Percentiles rank a stretch among this genome's conserved stretches.
Conservation (phyloP, 2,888 invertebrate genomes). For the Thecophora atra region DNA sequence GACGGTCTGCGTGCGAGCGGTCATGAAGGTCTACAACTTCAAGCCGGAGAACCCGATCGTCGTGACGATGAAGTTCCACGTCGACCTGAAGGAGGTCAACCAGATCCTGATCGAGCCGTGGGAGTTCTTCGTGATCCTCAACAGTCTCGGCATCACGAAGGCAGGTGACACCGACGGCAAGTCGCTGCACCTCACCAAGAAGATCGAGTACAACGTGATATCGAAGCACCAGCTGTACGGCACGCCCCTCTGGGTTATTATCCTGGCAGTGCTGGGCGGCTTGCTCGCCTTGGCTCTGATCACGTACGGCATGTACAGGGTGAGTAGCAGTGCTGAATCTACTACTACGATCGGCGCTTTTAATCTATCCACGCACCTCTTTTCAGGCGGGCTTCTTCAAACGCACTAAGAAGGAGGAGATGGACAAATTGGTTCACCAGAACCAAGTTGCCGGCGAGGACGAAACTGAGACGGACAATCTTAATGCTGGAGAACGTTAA, state of each 20-base stretch:
- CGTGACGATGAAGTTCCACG: constrained; percentile 58
- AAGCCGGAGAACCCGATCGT: constrained; percentile 58
- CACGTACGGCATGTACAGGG: constrained; percentile 64
- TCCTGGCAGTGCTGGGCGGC: constrained; percentile 65
- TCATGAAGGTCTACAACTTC: constrained; percentile 60
- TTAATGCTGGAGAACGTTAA: constrained; percentile 53
- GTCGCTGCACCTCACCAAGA: constrained; percentile 54
- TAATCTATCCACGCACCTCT: too few relatives aligned
- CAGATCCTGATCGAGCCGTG: constrained; percentile 63
- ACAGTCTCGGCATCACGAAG: constrained; percentile 56
- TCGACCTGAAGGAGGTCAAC: constrained; percentile 63
- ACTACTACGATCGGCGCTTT: too few relatives aligned
- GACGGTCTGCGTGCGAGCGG: constrained; percentile 60
- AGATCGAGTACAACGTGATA: constrained; percentile 63
- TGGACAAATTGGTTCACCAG: constrained; percentile 64
- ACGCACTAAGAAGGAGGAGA: constrained; percentile 66
- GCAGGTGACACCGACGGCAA: constrained; percentile 52
- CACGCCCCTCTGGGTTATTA: constrained; percentile 66
- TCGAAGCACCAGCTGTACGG: constrained; percentile 60
- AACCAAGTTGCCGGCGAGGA: constrained; percentile 53
- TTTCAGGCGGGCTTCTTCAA: constrained; percentile 68
- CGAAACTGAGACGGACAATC: constrained; percentile 58
- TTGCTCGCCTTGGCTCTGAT: constrained; percentile 63
- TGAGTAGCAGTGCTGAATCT: constrained; percentile 42
- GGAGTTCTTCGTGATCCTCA: constrained; percentile 63